Evolutionary conservation across 2,797 vertebrate species (phyloP), one percentile per base, ranked within the genome.

Genomic region (Apogon hyalosoma): DNA sequence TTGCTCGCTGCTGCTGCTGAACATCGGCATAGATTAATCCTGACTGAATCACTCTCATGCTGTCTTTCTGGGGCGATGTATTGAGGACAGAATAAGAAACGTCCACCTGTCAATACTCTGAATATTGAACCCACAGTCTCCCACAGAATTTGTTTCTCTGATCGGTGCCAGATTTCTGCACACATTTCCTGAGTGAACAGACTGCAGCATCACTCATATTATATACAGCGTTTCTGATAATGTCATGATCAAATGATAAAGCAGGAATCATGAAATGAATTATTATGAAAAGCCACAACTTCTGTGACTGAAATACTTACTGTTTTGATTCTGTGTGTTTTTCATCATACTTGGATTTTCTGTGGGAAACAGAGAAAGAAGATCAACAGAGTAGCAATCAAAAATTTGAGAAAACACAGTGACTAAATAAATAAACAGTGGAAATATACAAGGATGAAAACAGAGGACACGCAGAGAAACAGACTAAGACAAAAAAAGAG

Each of bases 311-410:
- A 51, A 61, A 86, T 91, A 95, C 94, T 94, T 83, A 95, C 94
- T 94, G 90, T 92, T 94, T 39, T 73, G 89, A 84, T 92, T 93
- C 86, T 94, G 93, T 72, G 90, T 92, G 85, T 93, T 92, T 86
- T 94, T 94, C 93, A 94, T 94, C 93, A 94, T 95, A 88, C 91
- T 93, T 55, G 94, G 94, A 80, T 95, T 95, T 91, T 95, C 94
- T 95, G 90, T 82, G 39, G 59, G 56, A 76, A 41, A 88, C 31
- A 79, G 49, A 76, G 14, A 63, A 16, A 36, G 68, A 73, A 71
- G 21, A 73, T 51, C 13, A 69, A 6, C 39, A 41, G 16, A 75
- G 66, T 28, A 28, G 24, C 24, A 28, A 28, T 28, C 4, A 64
- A 43, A 59, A 72, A 63, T 49, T 49, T 21, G 19, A 67, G 63